These are phyloP conservation scores for Balearica regulorum DNA, from an alignment of 2,797 vertebrate genomes.

Conservation along the genomic window DNA sequence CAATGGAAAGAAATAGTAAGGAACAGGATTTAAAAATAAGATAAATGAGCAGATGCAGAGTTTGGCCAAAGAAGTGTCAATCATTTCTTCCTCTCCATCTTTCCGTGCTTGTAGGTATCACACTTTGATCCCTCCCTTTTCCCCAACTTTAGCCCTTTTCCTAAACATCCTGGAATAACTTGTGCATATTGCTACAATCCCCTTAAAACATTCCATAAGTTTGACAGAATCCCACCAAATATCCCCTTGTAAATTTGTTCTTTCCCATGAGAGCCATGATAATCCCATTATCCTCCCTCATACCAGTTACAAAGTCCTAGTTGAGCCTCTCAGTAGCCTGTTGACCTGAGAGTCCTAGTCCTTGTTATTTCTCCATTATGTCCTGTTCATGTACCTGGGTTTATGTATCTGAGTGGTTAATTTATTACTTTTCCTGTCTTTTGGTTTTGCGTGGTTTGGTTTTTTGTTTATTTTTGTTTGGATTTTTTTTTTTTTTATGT, in stretches of 20 bases:
- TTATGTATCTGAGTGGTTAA: not conserved
- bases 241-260: not conserved
- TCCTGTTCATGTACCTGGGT: not conserved
- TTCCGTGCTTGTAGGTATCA: not conserved
- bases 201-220: not conserved
- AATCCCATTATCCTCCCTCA: not conserved
- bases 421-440: not conserved
- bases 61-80: not conserved
- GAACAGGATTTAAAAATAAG: not conserved
- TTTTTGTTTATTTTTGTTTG: too few relatives aligned
- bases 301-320: not conserved
- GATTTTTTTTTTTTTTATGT: not conserved
- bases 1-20: not conserved
- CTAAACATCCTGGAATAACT: not conserved
- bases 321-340: not conserved
- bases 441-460: accelerated
- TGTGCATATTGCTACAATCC: not conserved
- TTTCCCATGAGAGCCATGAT: not conserved
- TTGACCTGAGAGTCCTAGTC: not conserved
- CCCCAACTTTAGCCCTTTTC: not conserved
- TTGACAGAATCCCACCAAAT: not conserved
- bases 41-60: not conserved
- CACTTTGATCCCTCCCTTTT: not conserved
- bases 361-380: not conserved
- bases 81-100: not conserved